Conservation (phyloP, 2,113 vertebrate genomes). For the Clarias magur region DNA sequence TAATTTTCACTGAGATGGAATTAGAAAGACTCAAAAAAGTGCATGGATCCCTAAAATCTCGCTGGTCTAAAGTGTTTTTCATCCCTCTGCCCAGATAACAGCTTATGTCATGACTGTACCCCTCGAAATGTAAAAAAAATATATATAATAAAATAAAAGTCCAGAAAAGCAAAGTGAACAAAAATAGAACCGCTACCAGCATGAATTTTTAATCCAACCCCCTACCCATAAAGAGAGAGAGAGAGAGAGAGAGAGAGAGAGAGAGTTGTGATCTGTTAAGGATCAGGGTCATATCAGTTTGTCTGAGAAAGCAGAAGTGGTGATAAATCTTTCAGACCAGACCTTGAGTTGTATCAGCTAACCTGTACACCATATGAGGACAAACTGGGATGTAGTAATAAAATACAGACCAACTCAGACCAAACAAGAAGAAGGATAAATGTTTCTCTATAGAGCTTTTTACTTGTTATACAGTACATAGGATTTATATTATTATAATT, state of each 20-base stretch:
- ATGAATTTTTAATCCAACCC: background rate
- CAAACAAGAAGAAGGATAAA: background rate
- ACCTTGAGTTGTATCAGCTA: background rate
- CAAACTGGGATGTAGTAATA: background rate
- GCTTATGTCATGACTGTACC: background rate
- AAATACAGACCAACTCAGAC: background rate
- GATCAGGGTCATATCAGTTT: background rate
- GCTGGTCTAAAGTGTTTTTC: background rate
- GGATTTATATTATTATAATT: background rate
- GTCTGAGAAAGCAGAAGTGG: background rate
- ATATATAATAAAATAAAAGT: background rate
- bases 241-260: background rate
- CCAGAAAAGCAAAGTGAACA: background rate
- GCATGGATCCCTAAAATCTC: background rate
- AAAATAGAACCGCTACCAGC: background rate
- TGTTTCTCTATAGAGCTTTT: background rate
- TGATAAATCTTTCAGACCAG: background rate
- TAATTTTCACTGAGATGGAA: background rate
- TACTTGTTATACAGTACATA: background rate
- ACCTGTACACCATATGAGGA: background rate
- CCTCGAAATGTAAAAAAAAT: background rate
- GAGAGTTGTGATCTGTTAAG: background rate
- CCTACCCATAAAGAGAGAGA: background rate
- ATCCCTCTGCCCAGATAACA: background rate
- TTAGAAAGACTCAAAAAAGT: background rate